These are phyloP conservation scores for Zaprionus ornatus DNA, from an alignment of 1,140 invertebrate genomes.

Conservation along the genomic window DNA sequence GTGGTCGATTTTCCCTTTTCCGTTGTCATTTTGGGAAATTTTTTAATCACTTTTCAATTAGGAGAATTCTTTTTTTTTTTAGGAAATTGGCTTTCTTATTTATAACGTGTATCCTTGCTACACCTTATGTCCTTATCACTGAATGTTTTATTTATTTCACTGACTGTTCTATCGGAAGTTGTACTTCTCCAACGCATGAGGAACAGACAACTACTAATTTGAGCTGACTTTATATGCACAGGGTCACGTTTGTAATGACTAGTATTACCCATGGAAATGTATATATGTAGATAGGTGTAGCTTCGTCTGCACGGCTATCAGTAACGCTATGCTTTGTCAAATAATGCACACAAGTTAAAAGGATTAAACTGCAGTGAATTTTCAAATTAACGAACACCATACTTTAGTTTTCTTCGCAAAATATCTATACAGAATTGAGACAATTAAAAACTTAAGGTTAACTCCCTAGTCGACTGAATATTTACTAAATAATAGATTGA, in stretches of 20 bases:
- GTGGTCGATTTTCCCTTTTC: conserved; percentile 30
- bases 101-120: not conserved
- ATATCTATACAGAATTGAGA: no score
- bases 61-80: not conserved
- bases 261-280: conserved; percentile 6
- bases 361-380: conserved; percentile 46
- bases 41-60: not conserved
- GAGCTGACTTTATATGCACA: conserved; percentile 6
- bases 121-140: not conserved
- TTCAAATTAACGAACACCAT: not conserved
- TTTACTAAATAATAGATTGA: no score
- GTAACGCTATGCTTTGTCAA: conserved; percentile 20
- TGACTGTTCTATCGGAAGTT: conserved; percentile 1
- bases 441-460: no score
- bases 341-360: conserved; percentile 54
- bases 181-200: conserved; percentile 1
- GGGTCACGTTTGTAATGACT: conserved; percentile 11
- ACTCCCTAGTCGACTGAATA: no score
- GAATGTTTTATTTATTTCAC: not conserved
- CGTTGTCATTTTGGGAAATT: conserved; percentile 14
- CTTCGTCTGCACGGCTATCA: conserved; percentile 41
- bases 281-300: not conserved
- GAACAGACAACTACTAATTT: conserved; percentile 34
- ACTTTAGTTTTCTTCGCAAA: no score
- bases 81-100: not conserved